Percentiles rank a stretch among this genome's conserved stretches.
Conservation (phyloP, 2,888 invertebrate species). For the Hydropsyche betteni region DNA sequence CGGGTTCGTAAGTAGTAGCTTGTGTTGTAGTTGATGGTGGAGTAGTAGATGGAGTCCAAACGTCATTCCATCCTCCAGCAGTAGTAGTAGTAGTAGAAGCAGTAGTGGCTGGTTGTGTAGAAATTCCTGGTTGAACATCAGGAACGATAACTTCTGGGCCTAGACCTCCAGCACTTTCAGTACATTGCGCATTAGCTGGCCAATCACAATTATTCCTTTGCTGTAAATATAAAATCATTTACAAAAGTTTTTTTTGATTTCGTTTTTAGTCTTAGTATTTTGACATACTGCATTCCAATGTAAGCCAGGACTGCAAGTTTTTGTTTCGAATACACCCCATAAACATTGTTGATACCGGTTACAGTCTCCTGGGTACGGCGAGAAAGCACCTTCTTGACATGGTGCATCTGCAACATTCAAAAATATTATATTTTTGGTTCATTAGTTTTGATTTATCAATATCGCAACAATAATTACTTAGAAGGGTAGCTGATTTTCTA, state of each 20-base stretch:
- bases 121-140: slow-evolving; percentile 27
- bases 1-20: slow-evolving; percentile 1
- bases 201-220: slow-evolving; percentile 76
- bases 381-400: slow-evolving; percentile 73
- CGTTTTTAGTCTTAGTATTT: not conserved
- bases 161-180: slow-evolving; percentile 34
- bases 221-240: slow-evolving; percentile 55
- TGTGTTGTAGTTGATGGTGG: slow-evolving; percentile 54
- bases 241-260: not conserved
- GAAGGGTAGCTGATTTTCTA: slow-evolving; percentile 50
- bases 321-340: slow-evolving; percentile 79
- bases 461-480: slow-evolving; percentile 31
- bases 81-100: slow-evolving; percentile 53
- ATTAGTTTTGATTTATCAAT: not conserved
- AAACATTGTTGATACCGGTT: slow-evolving; percentile 79
- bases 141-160: slow-evolving; percentile 39
- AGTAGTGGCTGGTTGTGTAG: slow-evolving; percentile 33
- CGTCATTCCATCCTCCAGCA: not conserved
- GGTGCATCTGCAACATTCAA: slow-evolving; percentile 59
- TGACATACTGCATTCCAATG: slow-evolving; percentile 75
- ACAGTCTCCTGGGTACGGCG: slow-evolving; percentile 75
- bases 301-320: slow-evolving; percentile 75
- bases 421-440: slow-evolving; percentile 2
- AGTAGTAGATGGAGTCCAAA: slow-evolving; percentile 52
- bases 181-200: slow-evolving; percentile 73